Evolutionary conservation across 2,888 invertebrate genomes (phyloP).

Genomic region (Neocrepidodera transversa): DNA sequence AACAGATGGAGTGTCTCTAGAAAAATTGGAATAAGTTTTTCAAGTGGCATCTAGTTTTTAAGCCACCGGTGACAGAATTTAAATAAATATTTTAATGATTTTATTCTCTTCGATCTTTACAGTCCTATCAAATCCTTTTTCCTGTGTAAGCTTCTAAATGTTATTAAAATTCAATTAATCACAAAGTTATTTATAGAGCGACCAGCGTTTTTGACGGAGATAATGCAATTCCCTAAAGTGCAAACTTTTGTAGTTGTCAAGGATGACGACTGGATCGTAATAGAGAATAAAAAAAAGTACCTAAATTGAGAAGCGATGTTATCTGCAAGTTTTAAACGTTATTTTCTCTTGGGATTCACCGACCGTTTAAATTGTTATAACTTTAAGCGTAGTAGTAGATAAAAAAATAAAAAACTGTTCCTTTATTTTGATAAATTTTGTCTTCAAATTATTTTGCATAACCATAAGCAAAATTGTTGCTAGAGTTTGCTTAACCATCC

Average conservation of each 20-base stretch:
- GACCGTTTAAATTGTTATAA: conserved; percentile 11
- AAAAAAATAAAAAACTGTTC: too few relatives aligned
- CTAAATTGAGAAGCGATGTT: conserved; percentile 14
- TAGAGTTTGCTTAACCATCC: too few relatives aligned
- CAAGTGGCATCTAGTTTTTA: too few relatives aligned
- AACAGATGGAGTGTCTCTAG: conserved; percentile 7
- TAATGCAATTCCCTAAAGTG: conserved; percentile 9
- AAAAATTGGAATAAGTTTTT: not conserved
- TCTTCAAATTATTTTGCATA: too few relatives aligned
- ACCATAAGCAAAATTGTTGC: too few relatives aligned
- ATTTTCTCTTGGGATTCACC: conserved; percentile 9
- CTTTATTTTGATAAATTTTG: too few relatives aligned
- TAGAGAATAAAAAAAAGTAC: not conserved
- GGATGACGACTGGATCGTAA: conserved; percentile 3
- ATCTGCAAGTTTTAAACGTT: conserved; percentile 12
- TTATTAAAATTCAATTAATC: conserved; percentile 9
- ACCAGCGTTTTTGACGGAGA: conserved; percentile 6
- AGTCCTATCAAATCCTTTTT: too few relatives aligned
- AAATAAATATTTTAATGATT: too few relatives aligned
- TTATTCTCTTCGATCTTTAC: too few relatives aligned
- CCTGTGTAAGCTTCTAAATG: too few relatives aligned
- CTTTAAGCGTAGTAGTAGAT: not conserved
- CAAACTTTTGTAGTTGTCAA: conserved; percentile 20
- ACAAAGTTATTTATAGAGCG: conserved; percentile 9
- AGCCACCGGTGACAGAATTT: too few relatives aligned